These are phyloP conservation scores for Drosophila nikananu DNA, from an alignment of 1,140 invertebrate genomes.

Conservation along the genomic window DNA sequence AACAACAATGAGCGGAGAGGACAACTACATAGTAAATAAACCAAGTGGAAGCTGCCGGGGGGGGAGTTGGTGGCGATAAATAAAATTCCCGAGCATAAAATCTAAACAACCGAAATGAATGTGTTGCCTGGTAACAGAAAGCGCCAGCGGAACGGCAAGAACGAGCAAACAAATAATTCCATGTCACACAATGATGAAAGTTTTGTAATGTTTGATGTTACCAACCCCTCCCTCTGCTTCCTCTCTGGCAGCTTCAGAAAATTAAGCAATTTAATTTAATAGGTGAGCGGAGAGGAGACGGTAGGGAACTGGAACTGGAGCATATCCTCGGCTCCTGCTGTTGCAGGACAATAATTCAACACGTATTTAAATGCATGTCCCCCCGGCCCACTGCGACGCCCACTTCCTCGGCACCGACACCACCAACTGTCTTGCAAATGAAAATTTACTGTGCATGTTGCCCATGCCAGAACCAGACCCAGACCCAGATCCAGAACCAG, in stretches of 20 bases:
- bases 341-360: constrained; percentile 78
- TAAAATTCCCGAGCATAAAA: constrained; percentile 74
- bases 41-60: constrained; percentile 31
- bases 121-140: constrained; percentile 59
- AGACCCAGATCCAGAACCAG: constrained; percentile 32
- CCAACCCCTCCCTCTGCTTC: constrained; percentile 12
- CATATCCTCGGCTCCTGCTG: constrained; percentile 61
- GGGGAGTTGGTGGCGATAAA: constrained; percentile 63
- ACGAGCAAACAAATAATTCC: constrained; percentile 73
- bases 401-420: constrained; percentile 22
- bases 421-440: constrained; percentile 71
- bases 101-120: constrained; percentile 82
- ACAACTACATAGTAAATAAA: constrained; percentile 26
- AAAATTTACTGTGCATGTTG: constrained; percentile 80
- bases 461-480: constrained; percentile 64
- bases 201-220: constrained; percentile 77
- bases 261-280: constrained; percentile 84
- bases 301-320: constrained; percentile 37
- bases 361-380: constrained; percentile 79
- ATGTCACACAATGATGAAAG: constrained; percentile 83
- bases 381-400: constrained; percentile 14
- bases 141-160: constrained; percentile 27
- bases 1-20: constrained; percentile 32
- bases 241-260: constrained; percentile 61
- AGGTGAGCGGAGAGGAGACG: constrained; percentile 41